These are phyloP conservation scores for Scomberomorus guttatus DNA, from an alignment of 2,797 vertebrate genomes.

Conservation along the genomic window DNA sequence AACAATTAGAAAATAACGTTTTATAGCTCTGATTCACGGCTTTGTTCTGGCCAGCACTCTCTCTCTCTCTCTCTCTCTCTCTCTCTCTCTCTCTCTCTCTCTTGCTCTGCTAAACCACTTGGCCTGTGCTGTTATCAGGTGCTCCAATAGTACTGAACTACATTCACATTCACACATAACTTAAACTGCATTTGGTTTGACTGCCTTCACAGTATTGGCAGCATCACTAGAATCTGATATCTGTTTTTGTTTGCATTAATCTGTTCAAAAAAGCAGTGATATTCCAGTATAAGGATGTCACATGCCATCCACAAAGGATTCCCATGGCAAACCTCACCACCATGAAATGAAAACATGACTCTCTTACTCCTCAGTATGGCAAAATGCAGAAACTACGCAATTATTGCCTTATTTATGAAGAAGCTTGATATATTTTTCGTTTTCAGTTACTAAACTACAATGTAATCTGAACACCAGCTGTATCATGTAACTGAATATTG, in stretches of 20 bases:
- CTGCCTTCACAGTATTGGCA: neutral
- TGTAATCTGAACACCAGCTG: neutral
- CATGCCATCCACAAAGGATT: neutral
- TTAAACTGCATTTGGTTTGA: neutral
- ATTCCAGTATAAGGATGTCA: too few species aligned
- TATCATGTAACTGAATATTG: neutral
- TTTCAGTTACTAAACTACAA: conserved; percentile 9
- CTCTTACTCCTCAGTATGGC: neutral
- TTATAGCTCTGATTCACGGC: too few species aligned
- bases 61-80: too few species aligned
- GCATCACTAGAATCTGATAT: too few species aligned
- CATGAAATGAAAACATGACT: neutral
- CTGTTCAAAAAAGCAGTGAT: too few species aligned
- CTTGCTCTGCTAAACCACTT: too few species aligned
- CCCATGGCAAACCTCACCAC: neutral
- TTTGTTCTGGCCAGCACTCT: too few species aligned
- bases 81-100: too few species aligned
- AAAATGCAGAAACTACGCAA: neutral
- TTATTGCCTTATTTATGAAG: conserved; percentile 1
- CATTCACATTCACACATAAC: neutral
- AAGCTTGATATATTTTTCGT: neutral
- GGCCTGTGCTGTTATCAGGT: neutral
- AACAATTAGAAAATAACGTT: too few species aligned
- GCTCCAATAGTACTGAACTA: neutral
- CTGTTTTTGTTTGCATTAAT: too few species aligned